Evolutionary conservation across 2,888 invertebrate species (phyloP).

Genomic region (Eupsilia transversa): DNA sequence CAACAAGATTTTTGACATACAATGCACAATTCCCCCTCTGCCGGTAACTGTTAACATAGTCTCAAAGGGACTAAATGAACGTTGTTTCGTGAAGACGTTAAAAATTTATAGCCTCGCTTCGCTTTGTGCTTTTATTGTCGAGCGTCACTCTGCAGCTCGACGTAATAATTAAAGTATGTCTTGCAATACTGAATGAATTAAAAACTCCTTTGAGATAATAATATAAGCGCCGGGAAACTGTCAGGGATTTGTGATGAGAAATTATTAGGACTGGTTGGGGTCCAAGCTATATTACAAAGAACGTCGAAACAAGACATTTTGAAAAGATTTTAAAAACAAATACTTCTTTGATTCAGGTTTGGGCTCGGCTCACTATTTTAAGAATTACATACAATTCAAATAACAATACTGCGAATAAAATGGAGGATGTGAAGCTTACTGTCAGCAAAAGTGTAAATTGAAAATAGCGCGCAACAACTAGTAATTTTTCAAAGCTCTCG

Average conservation of each 20-base stretch:
- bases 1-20: constrained; percentile 49
- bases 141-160: constrained; percentile 64
- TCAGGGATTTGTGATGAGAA: constrained; percentile 38
- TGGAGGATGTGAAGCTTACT: neutral
- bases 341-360: neutral
- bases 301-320: neutral
- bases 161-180: constrained; percentile 72
- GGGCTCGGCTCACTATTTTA: too few species aligned
- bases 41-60: constrained; percentile 45
- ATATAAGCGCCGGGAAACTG: constrained; percentile 40
- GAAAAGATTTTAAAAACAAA: neutral
- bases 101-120: constrained; percentile 82
- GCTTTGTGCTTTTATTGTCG: constrained; percentile 84
- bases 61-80: constrained; percentile 81
- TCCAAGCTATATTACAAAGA: neutral
- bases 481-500: neutral
- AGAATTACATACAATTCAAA: neutral
- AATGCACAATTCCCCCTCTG: constrained; percentile 46
- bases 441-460: neutral
- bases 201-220: constrained; percentile 65
- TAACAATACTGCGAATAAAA: neutral
- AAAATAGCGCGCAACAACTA: neutral
- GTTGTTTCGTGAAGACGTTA: constrained; percentile 85
- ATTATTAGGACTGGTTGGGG: neutral
- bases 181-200: constrained; percentile 65